Evolutionary conservation across 2,888 invertebrate species (phyloP).

Genomic region (Oxyscelio sp.): DNA sequence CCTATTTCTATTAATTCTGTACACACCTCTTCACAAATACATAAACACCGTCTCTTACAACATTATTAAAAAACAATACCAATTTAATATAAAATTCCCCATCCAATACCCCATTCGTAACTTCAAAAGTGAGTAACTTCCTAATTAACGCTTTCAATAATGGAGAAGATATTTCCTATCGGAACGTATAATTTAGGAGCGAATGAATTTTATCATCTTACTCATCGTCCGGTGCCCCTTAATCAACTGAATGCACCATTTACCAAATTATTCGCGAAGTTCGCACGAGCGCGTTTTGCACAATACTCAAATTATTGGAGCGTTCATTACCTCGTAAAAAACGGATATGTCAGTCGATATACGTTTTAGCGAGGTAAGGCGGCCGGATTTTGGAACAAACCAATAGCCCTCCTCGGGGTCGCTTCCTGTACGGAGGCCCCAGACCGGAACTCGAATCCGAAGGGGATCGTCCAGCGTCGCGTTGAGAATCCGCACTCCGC

Average conservation of each 20-base stretch:
- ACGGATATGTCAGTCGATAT: conserved; percentile 68
- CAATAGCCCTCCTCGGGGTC: conserved; percentile 71
- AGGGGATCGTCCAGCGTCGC: conserved; percentile 54
- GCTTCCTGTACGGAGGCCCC: conserved; percentile 67
- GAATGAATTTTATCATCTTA: neutral
- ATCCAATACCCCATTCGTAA: no score
- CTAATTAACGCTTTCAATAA: no score
- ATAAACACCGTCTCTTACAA: no score
- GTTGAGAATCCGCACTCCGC: conserved; percentile 68
- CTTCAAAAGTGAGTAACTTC: no score
- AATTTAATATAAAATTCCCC: no score
- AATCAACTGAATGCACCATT: conserved; percentile 33
- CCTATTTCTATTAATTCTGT: no score
- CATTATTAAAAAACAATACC: no score
- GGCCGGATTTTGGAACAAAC: conserved; percentile 72
- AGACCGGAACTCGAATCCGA: conserved; percentile 70
- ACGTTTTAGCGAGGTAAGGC: conserved; percentile 49
- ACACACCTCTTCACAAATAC: no score
- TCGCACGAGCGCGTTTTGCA: conserved; percentile 51
- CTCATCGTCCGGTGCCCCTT: conserved; percentile 8
- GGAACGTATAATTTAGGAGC: no score
- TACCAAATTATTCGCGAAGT: conserved; percentile 37
- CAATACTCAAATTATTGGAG: conserved; percentile 63
- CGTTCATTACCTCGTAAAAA: conserved; percentile 68
- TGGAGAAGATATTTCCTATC: no score